Evolutionary conservation across 2,797 vertebrate species (phyloP), one percentile per base, ranked within the genome.

Genomic region (Chelon labrosus): DNA sequence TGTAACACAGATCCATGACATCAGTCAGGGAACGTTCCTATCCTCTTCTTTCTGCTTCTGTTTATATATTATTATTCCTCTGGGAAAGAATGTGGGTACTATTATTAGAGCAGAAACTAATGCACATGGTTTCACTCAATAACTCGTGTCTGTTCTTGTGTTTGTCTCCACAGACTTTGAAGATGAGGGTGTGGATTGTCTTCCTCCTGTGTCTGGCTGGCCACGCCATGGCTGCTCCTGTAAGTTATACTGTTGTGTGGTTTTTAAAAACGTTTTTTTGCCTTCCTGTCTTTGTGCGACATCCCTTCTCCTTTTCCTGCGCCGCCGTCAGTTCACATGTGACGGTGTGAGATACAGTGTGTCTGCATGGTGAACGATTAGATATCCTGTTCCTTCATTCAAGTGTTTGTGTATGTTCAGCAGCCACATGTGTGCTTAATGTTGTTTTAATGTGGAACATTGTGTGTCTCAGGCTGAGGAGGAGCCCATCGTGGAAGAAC

Each of bases 111-210:
- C 41, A 14, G 0, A 3, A 17, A 47, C 7, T 5, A n/a, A 8
- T 7, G 44, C 3, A 8, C 17, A 19, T 10, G n/a, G 8, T n/a
- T 47, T 17, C 17, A 17, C 46, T 19, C 9, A 19, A 19, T 19
- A 47, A 44, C 42, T 5, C 13, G 17, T 17, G 7, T 47, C 9
- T n/a, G 17, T 47, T 2, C 63, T 67, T 74, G 0, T 83, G 1
- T 91, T 71, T 84, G 37, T 66, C 3, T 90, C 96, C 92, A 73
- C 89, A 93, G 90, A 92, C 87, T 89, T 91, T 91, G 91, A 97
- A 92, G 92, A 99, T 99, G 98, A 97, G 92, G 93, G 89, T 96
- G 91, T 99, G 97, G 97, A 92, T 99, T n/a, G 91, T 98, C 89
- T 97, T 99, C 90, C 85, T 98, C 77, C 87, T 99, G 73, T 99